Evolutionary conservation across 2,888 invertebrate genomes (phyloP).

Genomic region (Timandra comae): DNA sequence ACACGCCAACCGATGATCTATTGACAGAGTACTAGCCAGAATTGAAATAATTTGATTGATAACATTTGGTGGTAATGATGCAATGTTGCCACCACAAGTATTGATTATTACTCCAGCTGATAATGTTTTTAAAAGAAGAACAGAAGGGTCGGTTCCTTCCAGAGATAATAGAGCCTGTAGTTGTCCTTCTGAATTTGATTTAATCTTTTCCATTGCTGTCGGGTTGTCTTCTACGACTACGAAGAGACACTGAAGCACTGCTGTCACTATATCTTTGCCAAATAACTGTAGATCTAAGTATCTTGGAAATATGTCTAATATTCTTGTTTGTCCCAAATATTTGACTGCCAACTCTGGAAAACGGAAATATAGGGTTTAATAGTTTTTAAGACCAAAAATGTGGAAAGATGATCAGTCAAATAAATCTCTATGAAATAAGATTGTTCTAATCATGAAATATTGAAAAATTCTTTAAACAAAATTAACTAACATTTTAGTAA

Average conservation of each 20-base stretch:
- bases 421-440: too few relatives aligned
- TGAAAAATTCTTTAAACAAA: background rate
- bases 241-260: slow-evolving; percentile 81
- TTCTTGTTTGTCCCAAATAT: slow-evolving; percentile 79
- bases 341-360: slow-evolving; percentile 77
- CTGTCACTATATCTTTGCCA: slow-evolving; percentile 73
- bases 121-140: slow-evolving; percentile 72
- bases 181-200: slow-evolving; percentile 60
- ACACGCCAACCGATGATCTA: slow-evolving; percentile 71
- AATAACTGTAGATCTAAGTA: slow-evolving; percentile 77
- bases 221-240: slow-evolving; percentile 84
- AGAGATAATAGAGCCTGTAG: slow-evolving; percentile 54
- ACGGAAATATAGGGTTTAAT: slow-evolving; percentile 2
- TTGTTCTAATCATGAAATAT: too few relatives aligned
- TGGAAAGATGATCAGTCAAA: too few relatives aligned
- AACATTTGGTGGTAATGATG: slow-evolving; percentile 55
- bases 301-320: slow-evolving; percentile 77
- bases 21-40: slow-evolving; percentile 68
- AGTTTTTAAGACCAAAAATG: background rate
- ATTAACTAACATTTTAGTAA: background rate
- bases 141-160: slow-evolving; percentile 54
- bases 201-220: slow-evolving; percentile 72
- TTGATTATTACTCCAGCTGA: slow-evolving; percentile 78
- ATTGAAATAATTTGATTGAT: slow-evolving; percentile 68
- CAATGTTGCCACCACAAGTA: slow-evolving; percentile 60